phyloP scores from a whole-genome alignment of 2,113 vertebrate genomes.

The Bagarius yarrelli region DNA sequence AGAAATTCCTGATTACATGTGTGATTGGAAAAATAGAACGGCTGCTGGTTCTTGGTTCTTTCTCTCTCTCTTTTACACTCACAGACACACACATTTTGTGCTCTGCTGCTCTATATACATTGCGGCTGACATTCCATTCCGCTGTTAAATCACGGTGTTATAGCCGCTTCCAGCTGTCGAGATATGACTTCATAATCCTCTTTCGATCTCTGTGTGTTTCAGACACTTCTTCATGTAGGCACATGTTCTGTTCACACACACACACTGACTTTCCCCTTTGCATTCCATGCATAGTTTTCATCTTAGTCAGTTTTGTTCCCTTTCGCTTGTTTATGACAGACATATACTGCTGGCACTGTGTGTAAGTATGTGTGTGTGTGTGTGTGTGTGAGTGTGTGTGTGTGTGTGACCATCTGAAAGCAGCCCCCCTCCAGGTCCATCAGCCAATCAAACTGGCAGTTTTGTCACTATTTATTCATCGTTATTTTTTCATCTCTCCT shows the following conservation, averaged over 20 bases:
- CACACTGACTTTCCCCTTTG: constrained; percentile 38
- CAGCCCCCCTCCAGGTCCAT: background rate
- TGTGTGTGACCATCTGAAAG: constrained; percentile 28
- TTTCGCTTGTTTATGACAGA: constrained; percentile 18
- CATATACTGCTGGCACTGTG: constrained; percentile 7
- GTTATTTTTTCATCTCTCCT: background rate
- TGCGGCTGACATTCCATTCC: constrained; percentile 73
- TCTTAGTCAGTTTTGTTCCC: constrained; percentile 26
- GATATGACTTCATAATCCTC: constrained; percentile 61
- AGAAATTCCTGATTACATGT: constrained; percentile 67
- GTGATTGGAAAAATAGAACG: constrained; percentile 59
- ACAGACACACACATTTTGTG: constrained; percentile 11
- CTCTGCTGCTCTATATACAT: constrained; percentile 65
- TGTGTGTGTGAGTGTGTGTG: constrained; percentile 21
- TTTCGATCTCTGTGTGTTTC: background rate
- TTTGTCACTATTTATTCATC: constrained; percentile 50
- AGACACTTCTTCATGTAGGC: constrained; percentile 47
- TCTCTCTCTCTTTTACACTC: constrained; percentile 30
- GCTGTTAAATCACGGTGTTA: constrained; percentile 68
- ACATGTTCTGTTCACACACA: constrained; percentile 37
- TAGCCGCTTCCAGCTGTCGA: constrained; percentile 59
- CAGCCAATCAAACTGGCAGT: constrained; percentile 54
- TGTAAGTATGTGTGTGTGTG: constrained; percentile 18
- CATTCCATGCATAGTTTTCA: constrained; percentile 38
- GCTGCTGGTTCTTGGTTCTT: constrained; percentile 39